Conservation (phyloP, 2,888 invertebrate species). For the Philopedon plagiatum region DNA sequence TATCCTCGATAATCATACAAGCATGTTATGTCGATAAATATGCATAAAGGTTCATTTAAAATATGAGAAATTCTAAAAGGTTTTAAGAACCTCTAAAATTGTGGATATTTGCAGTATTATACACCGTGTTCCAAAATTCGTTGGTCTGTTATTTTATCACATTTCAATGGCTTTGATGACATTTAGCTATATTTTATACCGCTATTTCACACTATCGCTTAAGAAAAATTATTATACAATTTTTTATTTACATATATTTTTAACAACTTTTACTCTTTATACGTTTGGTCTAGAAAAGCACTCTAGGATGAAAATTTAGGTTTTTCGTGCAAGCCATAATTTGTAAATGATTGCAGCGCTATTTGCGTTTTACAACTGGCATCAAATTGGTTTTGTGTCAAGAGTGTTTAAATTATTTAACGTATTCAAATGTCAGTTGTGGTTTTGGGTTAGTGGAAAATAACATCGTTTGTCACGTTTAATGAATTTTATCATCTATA, state of each 20-base stretch:
- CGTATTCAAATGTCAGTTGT: conserved; percentile 20
- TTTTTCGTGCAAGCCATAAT: conserved; percentile 46
- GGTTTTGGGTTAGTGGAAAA: conserved; percentile 11
- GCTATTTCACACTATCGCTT: too few species aligned
- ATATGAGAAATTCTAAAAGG: neutral
- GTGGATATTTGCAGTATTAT: too few species aligned
- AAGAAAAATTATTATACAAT: too few species aligned
- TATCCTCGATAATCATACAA: neutral
- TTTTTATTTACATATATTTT: too few species aligned
- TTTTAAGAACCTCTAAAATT: neutral
- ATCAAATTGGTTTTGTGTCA: conserved; percentile 34
- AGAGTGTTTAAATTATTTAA: conserved; percentile 31
- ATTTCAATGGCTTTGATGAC: too few species aligned
- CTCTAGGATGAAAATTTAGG: conserved; percentile 36
- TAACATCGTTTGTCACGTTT: neutral
- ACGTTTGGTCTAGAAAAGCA: conserved; percentile 44
- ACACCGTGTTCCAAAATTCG: too few species aligned
- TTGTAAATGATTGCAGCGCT: conserved; percentile 35
- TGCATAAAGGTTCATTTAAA: neutral
- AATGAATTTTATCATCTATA: too few species aligned
- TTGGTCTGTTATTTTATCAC: too few species aligned
- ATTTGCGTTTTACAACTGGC: conserved; percentile 43
- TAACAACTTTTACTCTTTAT: neutral
- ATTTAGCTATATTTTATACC: too few species aligned
- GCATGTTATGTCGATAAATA: neutral